A percentile compares a stretch with the other conserved stretches of the same genome.
These are phyloP conservation scores for Burhinus oedicnemus DNA, from an alignment of 2,113 vertebrate genomes.

Conservation along the genomic window DNA sequence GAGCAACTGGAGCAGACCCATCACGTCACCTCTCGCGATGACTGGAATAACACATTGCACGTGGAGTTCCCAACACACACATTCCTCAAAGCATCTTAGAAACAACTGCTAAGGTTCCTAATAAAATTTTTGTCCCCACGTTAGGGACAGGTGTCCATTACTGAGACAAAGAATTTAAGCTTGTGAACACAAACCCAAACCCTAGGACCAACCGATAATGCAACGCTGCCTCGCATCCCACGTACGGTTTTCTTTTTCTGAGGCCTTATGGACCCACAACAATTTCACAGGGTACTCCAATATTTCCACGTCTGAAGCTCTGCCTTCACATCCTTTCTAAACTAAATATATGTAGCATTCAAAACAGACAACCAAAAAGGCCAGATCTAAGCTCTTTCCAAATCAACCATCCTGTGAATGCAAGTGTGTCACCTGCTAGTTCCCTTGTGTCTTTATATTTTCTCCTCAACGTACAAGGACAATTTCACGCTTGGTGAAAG, in stretches of 20 bases:
- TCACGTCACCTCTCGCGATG: fast-evolving
- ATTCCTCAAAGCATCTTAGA: neutral
- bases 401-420: neutral
- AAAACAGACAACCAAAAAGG: neutral
- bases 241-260: fast-evolving
- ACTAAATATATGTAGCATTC: neutral
- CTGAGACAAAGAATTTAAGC: neutral
- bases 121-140: neutral
- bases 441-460: neutral
- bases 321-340: neutral
- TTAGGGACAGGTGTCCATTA: neutral
- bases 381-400: neutral
- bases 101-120: neutral
- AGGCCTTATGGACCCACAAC: neutral
- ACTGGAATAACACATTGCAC: neutral
- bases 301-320: neutral
- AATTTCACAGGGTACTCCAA: neutral
- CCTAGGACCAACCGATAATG: fast-evolving
- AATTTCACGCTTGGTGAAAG: neutral
- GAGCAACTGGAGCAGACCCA: neutral
- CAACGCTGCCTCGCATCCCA: neutral
- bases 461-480: neutral
- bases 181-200: neutral
- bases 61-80: neutral
- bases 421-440: fast-evolving